Evolutionary conservation across 2,797 vertebrate genomes (phyloP).

Genomic region (Enoplosus armatus): DNA sequence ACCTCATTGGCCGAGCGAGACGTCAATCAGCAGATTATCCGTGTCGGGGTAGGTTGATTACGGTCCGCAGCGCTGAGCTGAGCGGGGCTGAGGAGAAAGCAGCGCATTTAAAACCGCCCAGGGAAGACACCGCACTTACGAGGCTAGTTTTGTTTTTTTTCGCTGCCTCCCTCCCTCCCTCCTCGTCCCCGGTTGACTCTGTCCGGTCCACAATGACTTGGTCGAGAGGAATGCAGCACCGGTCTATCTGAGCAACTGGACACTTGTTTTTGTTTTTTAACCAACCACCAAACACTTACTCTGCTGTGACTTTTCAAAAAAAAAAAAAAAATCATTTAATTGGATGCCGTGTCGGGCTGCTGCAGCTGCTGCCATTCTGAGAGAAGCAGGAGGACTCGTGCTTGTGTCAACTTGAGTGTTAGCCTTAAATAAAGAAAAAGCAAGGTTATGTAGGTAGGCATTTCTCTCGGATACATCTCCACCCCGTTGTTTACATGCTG

Average conservation of each 20-base stretch:
- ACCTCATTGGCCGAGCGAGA: conserved; percentile 70
- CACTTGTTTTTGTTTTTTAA: conserved; percentile 32
- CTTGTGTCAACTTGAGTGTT: conserved; percentile 10
- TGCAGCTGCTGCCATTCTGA: neutral
- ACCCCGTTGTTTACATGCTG: conserved; percentile 56
- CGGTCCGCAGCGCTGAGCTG: conserved; percentile 49
- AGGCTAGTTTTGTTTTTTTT: conserved; percentile 46
- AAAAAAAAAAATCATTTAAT: neutral
- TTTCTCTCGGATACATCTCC: conserved; percentile 31
- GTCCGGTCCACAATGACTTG: conserved; percentile 69
- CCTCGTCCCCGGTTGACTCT: conserved; percentile 14
- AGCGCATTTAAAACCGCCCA: conserved; percentile 74
- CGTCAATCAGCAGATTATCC: conserved; percentile 73
- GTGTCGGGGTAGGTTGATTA: conserved; percentile 73
- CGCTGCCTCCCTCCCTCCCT: conserved; percentile 12
- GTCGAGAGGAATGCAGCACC: conserved; percentile 67
- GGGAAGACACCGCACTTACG: conserved; percentile 68
- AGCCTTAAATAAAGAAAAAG: neutral
- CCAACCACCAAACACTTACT: conserved; percentile 17
- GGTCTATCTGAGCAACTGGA: conserved; percentile 71
- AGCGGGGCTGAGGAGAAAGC: conserved; percentile 54
- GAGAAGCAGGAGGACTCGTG: neutral
- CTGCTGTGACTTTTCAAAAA: conserved; percentile 31
- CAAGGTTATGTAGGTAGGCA: conserved; percentile 46
- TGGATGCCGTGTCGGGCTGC: conserved; percentile 37